Percentiles rank a stretch among this genome's conserved stretches.
Evolutionary conservation across 2,113 vertebrate species (phyloP).

Genomic region (Bubalus kerabau): DNA sequence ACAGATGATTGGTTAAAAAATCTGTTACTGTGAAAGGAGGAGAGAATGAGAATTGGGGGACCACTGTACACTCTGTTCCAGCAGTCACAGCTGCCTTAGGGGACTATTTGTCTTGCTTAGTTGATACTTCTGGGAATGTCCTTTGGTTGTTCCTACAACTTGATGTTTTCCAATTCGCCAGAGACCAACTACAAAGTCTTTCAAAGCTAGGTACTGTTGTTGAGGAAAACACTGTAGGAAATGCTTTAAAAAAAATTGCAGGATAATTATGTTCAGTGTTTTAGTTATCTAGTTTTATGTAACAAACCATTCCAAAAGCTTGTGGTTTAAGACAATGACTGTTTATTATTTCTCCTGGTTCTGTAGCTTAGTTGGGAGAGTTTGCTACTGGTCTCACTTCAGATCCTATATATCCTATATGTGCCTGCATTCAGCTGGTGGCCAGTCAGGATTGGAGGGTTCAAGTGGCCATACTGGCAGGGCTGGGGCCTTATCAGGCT

Average conservation of each 20-base stretch:
- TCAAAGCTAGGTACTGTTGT: not conserved
- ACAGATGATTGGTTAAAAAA: not conserved
- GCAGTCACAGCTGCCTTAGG: not conserved
- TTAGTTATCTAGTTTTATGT: not conserved
- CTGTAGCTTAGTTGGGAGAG: not conserved
- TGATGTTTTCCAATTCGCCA: not conserved
- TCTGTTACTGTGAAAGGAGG: not conserved
- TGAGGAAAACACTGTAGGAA: not conserved
- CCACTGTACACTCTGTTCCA: not conserved
- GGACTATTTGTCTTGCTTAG: slow-evolving; percentile 4
- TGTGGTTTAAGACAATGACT: not conserved
- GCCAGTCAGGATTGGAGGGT: not conserved
- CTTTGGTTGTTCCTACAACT: not conserved
- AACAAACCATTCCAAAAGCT: not conserved
- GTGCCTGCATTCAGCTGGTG: not conserved
- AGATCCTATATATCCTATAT: not conserved
- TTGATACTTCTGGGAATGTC: not conserved
- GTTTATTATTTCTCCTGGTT: not conserved
- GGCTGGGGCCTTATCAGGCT: not conserved
- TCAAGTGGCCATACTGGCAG: not conserved
- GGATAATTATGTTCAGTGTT: not conserved
- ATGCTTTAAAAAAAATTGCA: not conserved
- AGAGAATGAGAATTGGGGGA: not conserved
- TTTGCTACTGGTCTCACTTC: not conserved
- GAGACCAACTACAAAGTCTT: not conserved